phyloP scores from a whole-genome alignment of 2,113 vertebrate species.

The Candoia aspera region DNA sequence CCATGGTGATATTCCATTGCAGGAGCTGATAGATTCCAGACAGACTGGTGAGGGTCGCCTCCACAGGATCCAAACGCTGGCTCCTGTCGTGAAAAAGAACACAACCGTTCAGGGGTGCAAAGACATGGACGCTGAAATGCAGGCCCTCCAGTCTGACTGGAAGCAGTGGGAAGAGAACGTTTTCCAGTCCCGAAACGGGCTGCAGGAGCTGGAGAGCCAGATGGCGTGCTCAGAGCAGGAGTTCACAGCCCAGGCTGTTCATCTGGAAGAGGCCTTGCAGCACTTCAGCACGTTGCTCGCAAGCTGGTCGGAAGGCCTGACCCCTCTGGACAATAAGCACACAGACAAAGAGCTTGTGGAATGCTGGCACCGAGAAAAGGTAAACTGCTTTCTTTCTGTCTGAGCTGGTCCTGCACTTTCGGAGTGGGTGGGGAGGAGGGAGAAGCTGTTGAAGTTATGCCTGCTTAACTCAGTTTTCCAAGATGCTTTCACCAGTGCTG shows the following conservation, averaged over 20 bases:
- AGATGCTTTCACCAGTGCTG: background rate
- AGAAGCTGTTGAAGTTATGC: background rate
- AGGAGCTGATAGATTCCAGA: conserved; percentile 93
- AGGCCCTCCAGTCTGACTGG: conserved; percentile 87
- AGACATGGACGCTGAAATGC: conserved; percentile 86
- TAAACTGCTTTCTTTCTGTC: conserved; percentile 64
- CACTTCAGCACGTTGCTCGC: conserved; percentile 76
- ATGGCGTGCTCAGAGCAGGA: conserved; percentile 86
- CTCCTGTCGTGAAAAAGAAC: conserved; percentile 77
- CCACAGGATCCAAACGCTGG: conserved; percentile 81
- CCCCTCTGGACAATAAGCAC: conserved; percentile 79
- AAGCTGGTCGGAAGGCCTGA: conserved; percentile 79
- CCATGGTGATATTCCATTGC: conserved; percentile 85
- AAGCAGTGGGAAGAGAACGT: conserved; percentile 90
- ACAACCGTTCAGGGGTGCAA: conserved; percentile 82
- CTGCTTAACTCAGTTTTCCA: conserved; percentile 16
- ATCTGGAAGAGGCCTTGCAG: conserved; percentile 81
- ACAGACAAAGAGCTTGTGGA: conserved; percentile 84
- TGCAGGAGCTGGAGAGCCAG: conserved; percentile 80
- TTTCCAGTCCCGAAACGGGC: conserved; percentile 73
- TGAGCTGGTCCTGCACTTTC: conserved; percentile 38
- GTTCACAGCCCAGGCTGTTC: conserved; percentile 75
- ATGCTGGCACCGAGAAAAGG: conserved; percentile 87
- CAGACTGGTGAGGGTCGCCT: conserved; percentile 85
- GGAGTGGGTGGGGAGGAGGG: background rate